Base-by-base conservation (phyloP, 2,113 vertebrate species). In the Sciurus niger region DNA sequence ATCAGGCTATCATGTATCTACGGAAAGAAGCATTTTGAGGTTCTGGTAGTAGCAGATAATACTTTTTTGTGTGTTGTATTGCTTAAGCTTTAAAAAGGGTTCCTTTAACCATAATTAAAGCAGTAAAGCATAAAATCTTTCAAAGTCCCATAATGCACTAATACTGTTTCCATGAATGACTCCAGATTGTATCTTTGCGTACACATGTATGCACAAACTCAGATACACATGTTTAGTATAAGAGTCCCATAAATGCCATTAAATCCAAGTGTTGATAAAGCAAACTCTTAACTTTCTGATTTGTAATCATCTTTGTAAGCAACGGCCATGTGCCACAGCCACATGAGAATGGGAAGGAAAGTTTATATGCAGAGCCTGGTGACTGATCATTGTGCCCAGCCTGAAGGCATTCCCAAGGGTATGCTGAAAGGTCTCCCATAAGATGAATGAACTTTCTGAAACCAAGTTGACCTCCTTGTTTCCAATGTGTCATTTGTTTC, bases 11-110 rank as follows among this genome's bases (percentile, higher is more conserved):
- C 46, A 17, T 79, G 92, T 82, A 40, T 91, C 60, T 85, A 12
- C 63, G 67, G 72, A 90, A 93, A 84, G 55, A 90, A 91, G n/a
- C 34, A 30, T 58, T 97, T 95, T 96, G 73, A 95, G 78, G 72
- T 70, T 94, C 6, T 85, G 24, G 84, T 51, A 94, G 63, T 16
- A 80, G 40, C 40, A 40, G 43, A 86, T 70, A 70, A 60, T 25
- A 0, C 5, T 63, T 70, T 51, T 78, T 17, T 32, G 4, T 48
- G n/a, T 53, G 25, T 28, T 63, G 3, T 70, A 34, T 43, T 82
- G 37, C 40, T 79, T 68, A 48, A 9, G 8, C 28, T 73, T 97
- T 90, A 82, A 8, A 63, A 51, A 95, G 60, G 46, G 5, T 63
- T 77, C 8, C 46, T 94, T 96, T 94, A 72, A 87, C 68, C 82